Evolutionary conservation across 2,888 invertebrate species (phyloP).

Genomic region (Parnassius apollo): DNA sequence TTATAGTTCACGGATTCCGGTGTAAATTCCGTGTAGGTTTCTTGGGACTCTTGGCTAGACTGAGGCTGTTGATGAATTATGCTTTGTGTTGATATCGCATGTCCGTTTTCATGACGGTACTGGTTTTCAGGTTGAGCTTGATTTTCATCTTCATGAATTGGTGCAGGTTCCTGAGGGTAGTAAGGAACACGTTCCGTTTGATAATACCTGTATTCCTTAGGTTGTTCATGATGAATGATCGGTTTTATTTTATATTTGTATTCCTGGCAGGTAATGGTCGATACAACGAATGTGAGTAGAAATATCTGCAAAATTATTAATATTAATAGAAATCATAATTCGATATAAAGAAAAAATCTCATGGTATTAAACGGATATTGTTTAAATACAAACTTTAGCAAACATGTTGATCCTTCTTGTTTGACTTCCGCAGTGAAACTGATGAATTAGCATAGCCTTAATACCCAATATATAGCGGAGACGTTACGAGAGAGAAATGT

Average conservation of each 20-base stretch:
- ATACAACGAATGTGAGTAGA: slow-evolving; percentile 47
- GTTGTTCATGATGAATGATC: slow-evolving; percentile 46
- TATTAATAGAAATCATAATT: too few relatives aligned
- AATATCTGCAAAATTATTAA: slow-evolving; percentile 46
- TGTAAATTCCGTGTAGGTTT: slow-evolving; percentile 47
- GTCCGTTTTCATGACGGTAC: slow-evolving; percentile 37
- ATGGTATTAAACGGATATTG: background rate
- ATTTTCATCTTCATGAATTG: slow-evolving; percentile 47
- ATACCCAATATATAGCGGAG: slow-evolving; percentile 79
- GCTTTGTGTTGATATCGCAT: slow-evolving; percentile 55
- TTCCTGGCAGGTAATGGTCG: slow-evolving; percentile 51
- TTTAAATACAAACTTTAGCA: slow-evolving; percentile 60
- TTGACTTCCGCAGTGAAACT: slow-evolving; percentile 75
- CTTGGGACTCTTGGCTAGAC: slow-evolving; percentile 50
- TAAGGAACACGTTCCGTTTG: slow-evolving; percentile 40
- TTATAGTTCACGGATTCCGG: slow-evolving; percentile 41
- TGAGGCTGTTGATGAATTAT: slow-evolving; percentile 47
- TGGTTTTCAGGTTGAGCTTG: slow-evolving; percentile 30
- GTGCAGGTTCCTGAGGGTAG: slow-evolving; percentile 50
- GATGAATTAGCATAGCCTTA: slow-evolving; percentile 75
- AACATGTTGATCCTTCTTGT: slow-evolving; percentile 74
- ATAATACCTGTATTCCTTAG: slow-evolving; percentile 50
- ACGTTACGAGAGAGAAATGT: slow-evolving; percentile 78
- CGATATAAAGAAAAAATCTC: too few relatives aligned
- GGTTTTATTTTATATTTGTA: slow-evolving; percentile 50